Conservation (phyloP, 2,113 vertebrate genomes). For the Lontra canadensis region DNA sequence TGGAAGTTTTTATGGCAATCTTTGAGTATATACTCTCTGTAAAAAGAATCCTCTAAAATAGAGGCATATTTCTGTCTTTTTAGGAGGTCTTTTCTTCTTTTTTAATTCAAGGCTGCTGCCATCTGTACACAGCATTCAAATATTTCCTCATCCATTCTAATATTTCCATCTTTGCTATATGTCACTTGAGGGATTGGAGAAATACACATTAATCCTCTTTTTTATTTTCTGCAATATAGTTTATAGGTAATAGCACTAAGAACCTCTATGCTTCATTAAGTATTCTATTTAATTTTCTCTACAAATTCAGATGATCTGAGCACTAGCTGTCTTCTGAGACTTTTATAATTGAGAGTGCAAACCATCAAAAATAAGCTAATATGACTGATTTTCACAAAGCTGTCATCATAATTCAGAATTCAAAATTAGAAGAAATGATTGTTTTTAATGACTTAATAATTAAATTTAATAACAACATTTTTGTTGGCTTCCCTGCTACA, state of each 20-base stretch:
- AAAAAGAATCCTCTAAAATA: background rate
- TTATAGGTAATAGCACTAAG: conserved; percentile 64
- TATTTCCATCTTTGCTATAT: conserved; percentile 3
- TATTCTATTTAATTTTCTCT: conserved; percentile 71
- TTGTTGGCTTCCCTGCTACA: conserved; percentile 46
- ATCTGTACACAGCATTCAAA: conserved; percentile 9
- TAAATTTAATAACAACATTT: conserved; percentile 48
- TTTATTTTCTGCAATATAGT: conserved; percentile 51
- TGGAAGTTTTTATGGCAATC: background rate
- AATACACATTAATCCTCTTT: conserved; percentile 45
- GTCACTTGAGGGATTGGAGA: conserved; percentile 23
- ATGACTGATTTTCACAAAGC: conserved; percentile 61
- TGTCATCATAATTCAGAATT: conserved; percentile 63
- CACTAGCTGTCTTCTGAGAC: conserved; percentile 69
- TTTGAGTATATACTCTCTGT: background rate
- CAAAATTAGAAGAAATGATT: conserved; percentile 40
- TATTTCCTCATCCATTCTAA: conserved; percentile 34
- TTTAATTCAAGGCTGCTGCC: background rate
- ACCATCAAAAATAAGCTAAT: conserved; percentile 67
- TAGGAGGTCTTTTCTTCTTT: background rate
- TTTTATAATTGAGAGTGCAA: conserved; percentile 63
- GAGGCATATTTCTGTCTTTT: background rate
- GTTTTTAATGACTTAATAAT: conserved; percentile 60
- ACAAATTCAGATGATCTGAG: conserved; percentile 68
- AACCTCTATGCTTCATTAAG: conserved; percentile 69